Evolutionary conservation across 2,797 vertebrate genomes (phyloP), one percentile per base, ranked within the genome.

Genomic region (Microctenopoma stevenorrisi): DNA sequence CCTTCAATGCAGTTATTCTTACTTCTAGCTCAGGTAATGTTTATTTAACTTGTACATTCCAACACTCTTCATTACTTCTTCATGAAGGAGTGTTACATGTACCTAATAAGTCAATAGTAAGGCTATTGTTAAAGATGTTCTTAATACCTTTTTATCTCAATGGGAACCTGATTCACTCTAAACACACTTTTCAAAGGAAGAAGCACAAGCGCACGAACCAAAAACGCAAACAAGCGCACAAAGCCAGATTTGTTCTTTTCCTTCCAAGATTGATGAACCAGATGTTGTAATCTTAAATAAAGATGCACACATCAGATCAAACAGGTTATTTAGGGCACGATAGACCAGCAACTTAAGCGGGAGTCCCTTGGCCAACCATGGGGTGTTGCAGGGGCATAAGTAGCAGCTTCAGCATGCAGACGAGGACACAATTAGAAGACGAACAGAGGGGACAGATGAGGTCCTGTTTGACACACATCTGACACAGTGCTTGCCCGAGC

Each of bases 391-490:
- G 46, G 42, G 66, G 55, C 57, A 33, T 72, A 61, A 57, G 78
- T 25, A 33, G 68, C 18, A 22, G 58, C 73, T 76, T 68, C 57
- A 51, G 72, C 28, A 75, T 77, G 83, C 79, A 88, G 78, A 89
- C 57, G 44, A 82, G 77, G 86, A 91, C 82, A 86, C 86, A 84
- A 87, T 88, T 87, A 89, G 81, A 84, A 79, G 80, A 83, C 11
- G 74, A 85, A 79, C 71, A 57, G 10, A 54, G 53, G 86, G 83
- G 83, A 78, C 83, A 86, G 87, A 92, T 85, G 86, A 91, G 82
- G 86, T 89, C 83, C 86, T 87, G 84, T 93, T 91, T 89, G 89
- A 89, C 85, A 87, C 84, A 85, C 87, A 89, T 92, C 87, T 91
- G 88, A 90, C 81, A 89, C 81, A 77, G 78, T 76, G 77, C 82